Base-by-base conservation (phyloP, 2,888 invertebrate species). In the Thecophora atra region DNA sequence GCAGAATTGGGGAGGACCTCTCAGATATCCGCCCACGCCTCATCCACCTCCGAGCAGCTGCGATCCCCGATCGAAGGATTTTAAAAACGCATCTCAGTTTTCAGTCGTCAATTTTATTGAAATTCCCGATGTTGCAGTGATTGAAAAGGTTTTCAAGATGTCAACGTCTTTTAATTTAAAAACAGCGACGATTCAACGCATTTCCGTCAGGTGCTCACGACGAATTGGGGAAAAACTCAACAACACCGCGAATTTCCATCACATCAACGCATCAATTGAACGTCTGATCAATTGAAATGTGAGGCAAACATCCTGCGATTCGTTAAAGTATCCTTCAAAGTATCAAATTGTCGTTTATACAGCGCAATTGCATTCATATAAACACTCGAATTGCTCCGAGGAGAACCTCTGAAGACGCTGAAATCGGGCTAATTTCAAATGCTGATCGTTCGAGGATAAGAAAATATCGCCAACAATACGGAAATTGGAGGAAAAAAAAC, bases 301-400 rank as follows among this genome's bases (percentile, higher is more conserved):
- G 47, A 47, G 13, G 47, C 47, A 47, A 47, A 47, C 47, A 47
- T 47, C 47, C 47, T 47, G 47, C 15, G 47, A 47, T n/a, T 47
- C n/a, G 11, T 17, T 3, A 13, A 4, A 17, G 15, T 11, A n/a
- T n/a, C 47, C n/a, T n/a, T 17, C 3, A 47, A 47, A n/a, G 47
- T 47, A 47, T 47, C 47, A n/a, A 47, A 11, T 47, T 30, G 30
- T 13, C 47, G 6, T 44, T 47, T 47, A 47, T 47, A n/a, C 15
- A 17, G n/a, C 13, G 47, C 47, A 47, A 3, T n/a, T 7, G 13
- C 44, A 7, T 44, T 44, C n/a, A n/a, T n/a, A n/a, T n/a, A n/a
- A n/a, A n/a, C n/a, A n/a, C n/a, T n/a, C n/a, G n/a, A n/a, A n/a
- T n/a, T n/a, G n/a, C n/a, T n/a, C n/a, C n/a, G n/a, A 30, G 8